phyloP scores from a whole-genome alignment of 2,888 invertebrate genomes.

The Zonitis immaculata region DNA sequence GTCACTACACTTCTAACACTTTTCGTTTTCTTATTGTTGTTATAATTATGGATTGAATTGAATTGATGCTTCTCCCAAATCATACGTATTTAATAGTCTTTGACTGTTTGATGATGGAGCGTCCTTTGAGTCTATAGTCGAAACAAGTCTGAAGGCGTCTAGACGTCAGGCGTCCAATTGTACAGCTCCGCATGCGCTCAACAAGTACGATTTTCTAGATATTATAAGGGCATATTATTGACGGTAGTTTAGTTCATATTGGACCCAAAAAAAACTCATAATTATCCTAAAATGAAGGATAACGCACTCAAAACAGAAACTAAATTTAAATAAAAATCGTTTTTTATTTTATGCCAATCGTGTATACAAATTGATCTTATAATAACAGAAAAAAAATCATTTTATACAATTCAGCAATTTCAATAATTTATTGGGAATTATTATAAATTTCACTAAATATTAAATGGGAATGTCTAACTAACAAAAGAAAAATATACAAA shows the following conservation, averaged over 20 bases:
- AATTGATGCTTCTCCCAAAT: too few species aligned
- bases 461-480: background rate
- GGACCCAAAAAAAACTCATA: background rate
- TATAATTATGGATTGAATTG: too few species aligned
- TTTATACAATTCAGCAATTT: too few species aligned
- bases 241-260: too few species aligned
- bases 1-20: slow-evolving; percentile 8
- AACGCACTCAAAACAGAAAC: too few species aligned
- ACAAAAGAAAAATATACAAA: background rate
- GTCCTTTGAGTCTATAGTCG: slow-evolving; percentile 22
- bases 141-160: slow-evolving; percentile 25
- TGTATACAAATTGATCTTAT: too few species aligned
- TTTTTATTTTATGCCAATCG: background rate
- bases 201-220: slow-evolving; percentile 10
- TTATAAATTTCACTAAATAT: background rate
- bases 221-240: background rate
- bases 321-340: background rate
- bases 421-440: too few species aligned
- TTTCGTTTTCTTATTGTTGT: too few species aligned
- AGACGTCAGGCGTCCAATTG: slow-evolving; percentile 26
- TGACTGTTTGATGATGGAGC: too few species aligned
- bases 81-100: too few species aligned
- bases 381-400: background rate
- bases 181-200: slow-evolving; percentile 26
- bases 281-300: too few species aligned